Base-by-base conservation (phyloP, 2,888 invertebrate genomes). In the Callosobruchus maculatus region DNA sequence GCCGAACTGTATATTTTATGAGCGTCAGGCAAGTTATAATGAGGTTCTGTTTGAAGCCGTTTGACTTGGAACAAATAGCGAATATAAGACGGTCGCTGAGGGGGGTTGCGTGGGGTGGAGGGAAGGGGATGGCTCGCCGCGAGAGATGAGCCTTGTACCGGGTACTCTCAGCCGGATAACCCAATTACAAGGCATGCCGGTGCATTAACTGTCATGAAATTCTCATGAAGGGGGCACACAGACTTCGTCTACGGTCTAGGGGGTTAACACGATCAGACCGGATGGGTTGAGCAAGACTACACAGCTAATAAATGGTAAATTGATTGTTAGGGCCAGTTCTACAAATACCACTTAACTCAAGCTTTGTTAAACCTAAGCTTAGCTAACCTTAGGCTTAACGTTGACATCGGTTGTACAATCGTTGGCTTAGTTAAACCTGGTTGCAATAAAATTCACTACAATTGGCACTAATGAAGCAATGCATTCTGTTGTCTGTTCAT, bases 11-110 rank as follows among this genome's bases (percentile, higher is more conserved):
- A 88, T 88, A 87, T 87, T 88, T 87, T 85, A 88, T 87, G 87
- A 86, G 86, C 86, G 86, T 86, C 86, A 86, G 85, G 85, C 85
- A 87, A 87, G 82, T 86, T 86, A 86, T 88, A 88, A 87, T 87
- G 86, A 86, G 85, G 86, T 85, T 85, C 86, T 87, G 86, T 87
- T 87, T 87, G 87, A 86, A 85, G 86, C 85, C 80, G 83, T 84
- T 84, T 82, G 84, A 81, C 80, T 82, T 79, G 81, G 81, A 77
- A 81, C 81, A 81, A 80, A 81, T 77, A 78, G 70, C 77, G 74
- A 73, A 78, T 75, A 22, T 68, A 68, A 68, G 68, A 68, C 68
- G 68, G 70, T 75, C 74, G 74, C 76, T 71, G 70, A 67, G 66
- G 67, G 22, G 68, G 68, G 68, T 3, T 74, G 73, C 67, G 72